Evolutionary conservation across 2,888 invertebrate species (phyloP), one percentile per base, ranked within the genome.

Genomic region (Latrodectus elegans): DNA sequence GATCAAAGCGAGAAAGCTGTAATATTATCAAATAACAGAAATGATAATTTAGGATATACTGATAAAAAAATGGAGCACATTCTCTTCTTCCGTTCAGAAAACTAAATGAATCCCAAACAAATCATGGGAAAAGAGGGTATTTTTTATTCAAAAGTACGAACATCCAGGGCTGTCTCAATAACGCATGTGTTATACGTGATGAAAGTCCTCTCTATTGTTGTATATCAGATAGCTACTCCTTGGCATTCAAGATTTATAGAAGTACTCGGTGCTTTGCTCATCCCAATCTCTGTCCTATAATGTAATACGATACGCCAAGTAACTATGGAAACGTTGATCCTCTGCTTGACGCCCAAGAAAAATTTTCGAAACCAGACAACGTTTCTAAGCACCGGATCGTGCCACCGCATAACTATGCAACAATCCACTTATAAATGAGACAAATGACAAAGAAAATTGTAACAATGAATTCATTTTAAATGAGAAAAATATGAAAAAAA

Each of bases 261-360:
- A 60, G 74, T 78, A 74, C 76, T 75, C 67, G 38, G 75, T 53
- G 60, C 82, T 75, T 38, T 22, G 26, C 82, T 55, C 60, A 38
- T 26, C 52, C 53, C 67, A 9, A n/a, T 17, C 64, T 17, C 60
- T 12, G 26, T 55, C 80, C 51, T 70, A 80, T 86, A 86, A 80
- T 86, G 85, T 74, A 86, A 86, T 86, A 71, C 70, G 71, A 75
- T 86, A 80, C 80, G 80, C 80, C 49, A 17, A 53, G 85, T 86
- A 68, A 49, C 80, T 65, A 86, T 86, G 85, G 74, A 55, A 85
- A 85, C 85, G 10, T 6, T 60, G 78, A 73, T 75, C 80, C 71
- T 60, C 55, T 76, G 53, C 17, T 51, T 14, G 71, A 67, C 6
- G 55, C 22, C 71, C 75, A 68, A 71, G 60, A 67, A 75, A 68